Evolutionary conservation across 1,140 invertebrate species (phyloP).

Genomic region (Rhopalosiphum maidis): DNA sequence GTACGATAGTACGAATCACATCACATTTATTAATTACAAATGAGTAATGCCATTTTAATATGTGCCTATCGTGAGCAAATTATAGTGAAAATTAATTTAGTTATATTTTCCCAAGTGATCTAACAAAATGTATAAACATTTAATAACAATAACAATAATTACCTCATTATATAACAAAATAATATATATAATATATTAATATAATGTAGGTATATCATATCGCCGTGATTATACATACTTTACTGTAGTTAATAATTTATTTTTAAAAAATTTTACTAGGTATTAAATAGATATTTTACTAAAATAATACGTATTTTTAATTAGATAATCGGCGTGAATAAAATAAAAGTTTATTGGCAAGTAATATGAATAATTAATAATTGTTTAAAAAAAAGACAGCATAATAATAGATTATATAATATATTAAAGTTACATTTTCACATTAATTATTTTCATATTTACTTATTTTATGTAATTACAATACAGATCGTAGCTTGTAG

Average conservation of each 20-base stretch:
- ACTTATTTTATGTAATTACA: too few relatives aligned
- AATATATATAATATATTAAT: neutral
- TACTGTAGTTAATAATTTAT: neutral
- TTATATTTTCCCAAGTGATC: neutral
- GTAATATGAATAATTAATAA: too few relatives aligned
- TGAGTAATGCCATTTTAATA: neutral
- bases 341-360: too few relatives aligned
- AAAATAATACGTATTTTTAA: neutral
- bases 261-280: neutral
- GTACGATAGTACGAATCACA: neutral
- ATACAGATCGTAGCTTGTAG: too few relatives aligned
- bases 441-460: too few relatives aligned
- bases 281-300: neutral
- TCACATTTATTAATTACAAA: too few relatives aligned
- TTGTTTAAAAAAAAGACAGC: too few relatives aligned
- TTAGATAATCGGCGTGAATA: too few relatives aligned
- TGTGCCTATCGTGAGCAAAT: neutral
- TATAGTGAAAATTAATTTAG: neutral
- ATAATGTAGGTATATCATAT: neutral
- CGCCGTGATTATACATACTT: too few relatives aligned
- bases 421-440: too few relatives aligned
- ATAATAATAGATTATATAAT: too few relatives aligned
- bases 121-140: neutral
- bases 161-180: neutral
- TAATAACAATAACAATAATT: neutral